Base-by-base conservation (phyloP, 2,888 invertebrate species). In the Quadroppia sp. region DNA sequence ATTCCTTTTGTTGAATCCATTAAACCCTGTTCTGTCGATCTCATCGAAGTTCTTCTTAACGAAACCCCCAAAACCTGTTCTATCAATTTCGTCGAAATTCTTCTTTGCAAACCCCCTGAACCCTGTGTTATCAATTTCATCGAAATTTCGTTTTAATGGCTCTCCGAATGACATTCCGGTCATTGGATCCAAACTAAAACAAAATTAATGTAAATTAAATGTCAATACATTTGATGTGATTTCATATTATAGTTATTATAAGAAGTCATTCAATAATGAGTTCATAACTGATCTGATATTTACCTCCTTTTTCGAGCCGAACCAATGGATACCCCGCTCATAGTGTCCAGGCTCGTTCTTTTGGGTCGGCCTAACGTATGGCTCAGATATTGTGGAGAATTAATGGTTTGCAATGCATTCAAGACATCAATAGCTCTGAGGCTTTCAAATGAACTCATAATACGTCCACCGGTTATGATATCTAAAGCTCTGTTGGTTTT, bases 91-190 rank as follows among this genome's bases (percentile, higher is more conserved):
- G 28, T 74, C 74, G 36, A 74, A 74, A 40, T 74, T 53, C 7
- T 50, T 45, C 20, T 73, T 73, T 1, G 70, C 50, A 20, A 74
- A 74, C 0, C 74, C 40, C 1, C 23, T 13, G n/a, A 74, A 74
- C 20, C 74, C 74, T 0, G 74, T 25, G 28, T 53, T 69, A 70
- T 74, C 74, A 1, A 74, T 74, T 61, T 74, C 77, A 30, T 76
- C 75, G 42, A 76, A 77, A 40, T 86, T 86, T 56, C 82, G 80
- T 78, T 86, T 86, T 78, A 85, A 84, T 75, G 80, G 81, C 36
- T 85, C 85, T 30, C 84, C 84, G 75, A 84, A 83, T 6, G 82
- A 81, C 56, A 80, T 79, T 2, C 84, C 84, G n/a, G 73, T 76
- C 74, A 76, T 67, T 42, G 75, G 67, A 71, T 76, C 76, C 64